Conservation (phyloP, 2,888 invertebrate species). For the Drosophila nr. medialis region DNA sequence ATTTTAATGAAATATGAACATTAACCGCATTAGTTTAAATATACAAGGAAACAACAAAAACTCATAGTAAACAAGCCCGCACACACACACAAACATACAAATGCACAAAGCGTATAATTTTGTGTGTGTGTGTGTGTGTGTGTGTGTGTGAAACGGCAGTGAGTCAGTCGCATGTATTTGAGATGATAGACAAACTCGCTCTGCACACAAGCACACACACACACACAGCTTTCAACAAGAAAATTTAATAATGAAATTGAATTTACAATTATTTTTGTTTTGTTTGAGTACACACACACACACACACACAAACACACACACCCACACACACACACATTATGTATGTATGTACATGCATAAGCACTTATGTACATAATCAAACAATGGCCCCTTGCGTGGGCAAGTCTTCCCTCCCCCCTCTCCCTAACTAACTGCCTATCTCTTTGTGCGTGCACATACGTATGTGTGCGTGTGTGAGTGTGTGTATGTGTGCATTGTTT, state of each 20-base stretch:
- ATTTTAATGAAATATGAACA: slow-evolving; percentile 81
- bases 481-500: slow-evolving; percentile 9
- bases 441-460: slow-evolving; percentile 1
- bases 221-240: slow-evolving; percentile 46
- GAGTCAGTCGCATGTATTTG: slow-evolving; percentile 17
- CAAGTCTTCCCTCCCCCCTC: neutral
- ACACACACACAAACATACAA: slow-evolving; percentile 6
- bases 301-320: slow-evolving; percentile 6
- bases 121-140: neutral
- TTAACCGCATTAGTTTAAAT: slow-evolving; percentile 82
- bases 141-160: slow-evolving; percentile 2
- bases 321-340: slow-evolving; percentile 8
- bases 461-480: slow-evolving; percentile 21
- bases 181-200: slow-evolving; percentile 72
- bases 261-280: slow-evolving; percentile 81
- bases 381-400: slow-evolving; percentile 3
- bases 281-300: slow-evolving; percentile 52
- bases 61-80: slow-evolving; percentile 50
- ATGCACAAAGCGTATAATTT: neutral
- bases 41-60: slow-evolving; percentile 68
- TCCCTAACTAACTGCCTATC: neutral
- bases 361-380: slow-evolving; percentile 15
- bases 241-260: slow-evolving; percentile 79
- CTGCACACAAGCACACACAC: neutral
- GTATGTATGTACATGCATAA: slow-evolving; percentile 20